These are phyloP conservation scores for Spea hammondii DNA, from an alignment of 2,797 vertebrate species.

Conservation along the genomic window DNA sequence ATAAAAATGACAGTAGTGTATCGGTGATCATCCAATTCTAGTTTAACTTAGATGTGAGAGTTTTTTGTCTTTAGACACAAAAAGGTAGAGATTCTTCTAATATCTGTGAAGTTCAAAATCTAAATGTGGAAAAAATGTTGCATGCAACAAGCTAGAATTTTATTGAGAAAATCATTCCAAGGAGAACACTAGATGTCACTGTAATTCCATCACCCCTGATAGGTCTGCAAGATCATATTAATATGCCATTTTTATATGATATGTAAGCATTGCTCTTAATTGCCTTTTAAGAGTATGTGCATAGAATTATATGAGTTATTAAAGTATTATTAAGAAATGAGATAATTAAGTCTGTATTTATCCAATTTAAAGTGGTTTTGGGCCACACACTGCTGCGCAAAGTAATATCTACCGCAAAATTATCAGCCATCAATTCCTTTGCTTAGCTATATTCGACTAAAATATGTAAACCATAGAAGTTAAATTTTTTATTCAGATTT, in stretches of 20 bases:
- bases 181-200: constrained; percentile 28
- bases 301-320: constrained; percentile 1
- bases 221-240: background rate
- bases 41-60: no score
- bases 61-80: no score
- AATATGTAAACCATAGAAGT: no score
- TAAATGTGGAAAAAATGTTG: background rate
- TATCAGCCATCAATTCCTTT: background rate
- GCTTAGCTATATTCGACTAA: no score
- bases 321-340: constrained; percentile 5
- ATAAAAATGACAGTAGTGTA: no score
- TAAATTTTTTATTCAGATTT: no score
- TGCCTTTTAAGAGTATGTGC: background rate
- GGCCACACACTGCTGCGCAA: background rate
- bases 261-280: background rate
- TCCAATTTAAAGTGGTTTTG: background rate
- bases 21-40: no score
- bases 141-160: background rate
- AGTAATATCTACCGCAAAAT: background rate
- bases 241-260: background rate
- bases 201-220: background rate
- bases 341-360: background rate
- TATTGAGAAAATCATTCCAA: background rate
- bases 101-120: background rate
- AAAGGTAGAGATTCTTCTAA: no score